Evolutionary conservation across 2,797 vertebrate genomes (phyloP), one percentile per base, ranked within the genome.

Genomic region (Silurus aristotelis): DNA sequence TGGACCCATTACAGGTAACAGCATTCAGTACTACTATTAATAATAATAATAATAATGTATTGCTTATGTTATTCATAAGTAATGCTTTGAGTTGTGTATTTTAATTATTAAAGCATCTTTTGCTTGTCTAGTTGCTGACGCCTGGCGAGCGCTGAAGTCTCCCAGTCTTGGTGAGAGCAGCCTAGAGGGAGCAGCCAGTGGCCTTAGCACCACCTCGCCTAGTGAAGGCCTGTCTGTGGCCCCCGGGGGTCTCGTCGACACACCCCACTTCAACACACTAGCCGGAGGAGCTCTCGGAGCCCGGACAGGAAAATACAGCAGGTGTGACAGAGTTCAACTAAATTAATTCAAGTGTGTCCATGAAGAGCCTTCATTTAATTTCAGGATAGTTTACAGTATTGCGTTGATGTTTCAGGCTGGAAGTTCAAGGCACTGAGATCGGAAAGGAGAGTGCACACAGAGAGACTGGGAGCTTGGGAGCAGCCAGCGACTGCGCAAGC

Each of bases 141-240:
- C 98, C 2, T 99, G 98, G 98, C 92, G 98, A 87, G 98, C 98
- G 43, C 95, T 99, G 85, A 99, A 99, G 94, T 99, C 98, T 61
- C 97, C 98, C 86, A 99, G 98, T 92, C 96, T 99, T 0, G 98
- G 98, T 0, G 97, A 99, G 84, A 99, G 98, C 95, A 99, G 98
- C 86, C 96, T 99, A 46, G 98, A 99, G 84, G 98, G 98, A 12
- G 95, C 96, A 19, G 97, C 97, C 68, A 99, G 98, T 0, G 97
- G 97, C 25, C 89, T 99, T 89, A 99, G 98, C 93, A 98, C 97
- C 93, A 99, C 97, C 4, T 96, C 94, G 17, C 95, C 94, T 88
- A 96, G 95, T 2, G 95, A 96, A 95, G 92, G 95, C 87, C 96
- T 93, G 93, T 97, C 13, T 66, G 96, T 52, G 95, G 97, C 91